A percentile compares a stretch with the other conserved stretches of the same genome.
These are phyloP conservation scores for Aurelia aurita complex sp. Pacific DNA, from an alignment of 30 jellyfish, hydroid and myxozoan species.

Conservation along the genomic window DNA sequence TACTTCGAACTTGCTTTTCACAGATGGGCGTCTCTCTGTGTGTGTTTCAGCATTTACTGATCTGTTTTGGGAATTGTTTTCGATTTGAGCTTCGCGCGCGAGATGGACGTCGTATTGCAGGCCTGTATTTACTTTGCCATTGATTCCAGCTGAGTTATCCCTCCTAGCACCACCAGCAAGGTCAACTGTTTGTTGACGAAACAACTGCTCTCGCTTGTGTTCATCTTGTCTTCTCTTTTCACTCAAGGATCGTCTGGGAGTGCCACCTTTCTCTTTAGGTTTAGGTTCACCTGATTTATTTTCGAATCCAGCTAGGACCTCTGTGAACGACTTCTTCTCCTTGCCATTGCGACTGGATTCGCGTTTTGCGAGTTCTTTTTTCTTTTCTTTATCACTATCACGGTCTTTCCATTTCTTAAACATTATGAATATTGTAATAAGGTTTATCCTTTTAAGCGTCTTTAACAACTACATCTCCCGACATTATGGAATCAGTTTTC, in stretches of 20 bases:
- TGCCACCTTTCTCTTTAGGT: slow-evolving; percentile 19
- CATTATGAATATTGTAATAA: slow-evolving; percentile 25
- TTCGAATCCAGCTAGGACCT: slow-evolving; percentile 72
- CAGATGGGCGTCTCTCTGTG: slow-evolving; percentile 15
- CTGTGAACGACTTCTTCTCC: slow-evolving; percentile 70
- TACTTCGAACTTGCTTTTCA: slow-evolving; percentile 30
- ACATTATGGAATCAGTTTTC: not conserved
- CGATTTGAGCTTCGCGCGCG: not conserved
- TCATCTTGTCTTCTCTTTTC: slow-evolving; percentile 63
- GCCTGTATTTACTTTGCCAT: slow-evolving; percentile 51
- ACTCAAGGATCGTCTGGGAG: slow-evolving; percentile 48
- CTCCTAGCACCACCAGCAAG: slow-evolving; percentile 8
- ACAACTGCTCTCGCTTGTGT: slow-evolving; percentile 38
- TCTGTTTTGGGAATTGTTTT: not conserved
- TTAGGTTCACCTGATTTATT: slow-evolving; percentile 13
- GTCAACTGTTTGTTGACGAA: slow-evolving; percentile 60
- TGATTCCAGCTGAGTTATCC: slow-evolving; percentile 39
- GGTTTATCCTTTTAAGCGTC: slow-evolving; percentile 2
- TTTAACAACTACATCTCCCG: slow-evolving; percentile 3
- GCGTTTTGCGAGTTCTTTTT: slow-evolving; percentile 49
- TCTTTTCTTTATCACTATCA: slow-evolving; percentile 64
- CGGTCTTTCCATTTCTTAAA: slow-evolving; percentile 73
- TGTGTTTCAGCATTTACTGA: not conserved
- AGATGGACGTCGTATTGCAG: not conserved
- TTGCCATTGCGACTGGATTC: slow-evolving; percentile 46